phyloP scores from a whole-genome alignment of 2,113 vertebrate species.

The Centropus unirufus region DNA sequence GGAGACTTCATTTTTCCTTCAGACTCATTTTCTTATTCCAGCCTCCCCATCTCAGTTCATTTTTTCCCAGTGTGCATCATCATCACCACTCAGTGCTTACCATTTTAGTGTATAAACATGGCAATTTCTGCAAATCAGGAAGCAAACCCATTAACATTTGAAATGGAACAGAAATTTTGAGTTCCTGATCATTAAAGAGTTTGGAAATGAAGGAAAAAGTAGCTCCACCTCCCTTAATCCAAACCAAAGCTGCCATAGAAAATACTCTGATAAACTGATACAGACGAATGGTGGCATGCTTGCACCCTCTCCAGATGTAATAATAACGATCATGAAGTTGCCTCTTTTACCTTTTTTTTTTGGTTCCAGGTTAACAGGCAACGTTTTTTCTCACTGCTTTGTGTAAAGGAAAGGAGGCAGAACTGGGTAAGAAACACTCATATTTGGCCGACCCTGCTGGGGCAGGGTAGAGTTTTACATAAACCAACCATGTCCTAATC shows the following conservation, averaged over 20 bases:
- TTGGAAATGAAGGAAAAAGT: neutral
- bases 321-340: rapidly evolving
- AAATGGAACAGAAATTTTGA: neutral
- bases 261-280: neutral
- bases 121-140: conserved; percentile 21
- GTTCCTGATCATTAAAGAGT: neutral
- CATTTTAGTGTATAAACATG: neutral
- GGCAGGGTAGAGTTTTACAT: neutral
- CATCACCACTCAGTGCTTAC: neutral
- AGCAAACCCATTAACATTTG: conserved; percentile 20
- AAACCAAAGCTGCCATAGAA: neutral
- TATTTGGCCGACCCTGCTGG: neutral
- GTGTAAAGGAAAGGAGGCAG: neutral
- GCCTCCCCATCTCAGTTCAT: neutral
- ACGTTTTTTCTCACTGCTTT: rapidly evolving
- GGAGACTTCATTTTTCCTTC: neutral
- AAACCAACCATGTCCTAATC: rapidly evolving
- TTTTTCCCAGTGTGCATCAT: neutral
- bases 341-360: rapidly evolving
- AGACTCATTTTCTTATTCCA: neutral
- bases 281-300: rapidly evolving
- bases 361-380: rapidly evolving
- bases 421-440: rapidly evolving
- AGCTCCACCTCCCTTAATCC: neutral
- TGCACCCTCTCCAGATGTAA: rapidly evolving